Percentiles rank a stretch among this genome's conserved stretches.
Evolutionary conservation across 2,888 invertebrate genomes (phyloP).

Genomic region (Seira musarum): DNA sequence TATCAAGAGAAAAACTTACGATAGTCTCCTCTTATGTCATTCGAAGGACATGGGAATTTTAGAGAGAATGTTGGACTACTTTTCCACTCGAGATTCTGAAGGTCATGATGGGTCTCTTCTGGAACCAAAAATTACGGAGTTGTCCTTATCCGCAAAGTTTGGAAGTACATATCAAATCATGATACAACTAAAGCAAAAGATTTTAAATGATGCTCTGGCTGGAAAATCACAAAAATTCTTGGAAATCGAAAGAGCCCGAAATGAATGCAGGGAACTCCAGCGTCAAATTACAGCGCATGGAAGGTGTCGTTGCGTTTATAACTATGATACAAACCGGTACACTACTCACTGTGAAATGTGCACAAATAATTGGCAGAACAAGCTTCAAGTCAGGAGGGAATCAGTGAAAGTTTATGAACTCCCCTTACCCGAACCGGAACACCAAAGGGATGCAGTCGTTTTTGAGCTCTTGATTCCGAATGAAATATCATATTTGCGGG

Average conservation of each 20-base stretch:
- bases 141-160: no score
- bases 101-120: no score
- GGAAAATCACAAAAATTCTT: neutral
- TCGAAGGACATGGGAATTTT: constrained; percentile 21
- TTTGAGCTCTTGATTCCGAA: constrained; percentile 53
- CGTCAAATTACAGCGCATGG: neutral
- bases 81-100: neutral
- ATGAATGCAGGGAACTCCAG: constrained; percentile 13
- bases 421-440: constrained; percentile 16
- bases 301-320: neutral
- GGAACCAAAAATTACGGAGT: no score
- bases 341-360: constrained; percentile 23
- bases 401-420: constrained; percentile 37
- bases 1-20: constrained; percentile 3
- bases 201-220: neutral
- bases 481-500: constrained; percentile 47
- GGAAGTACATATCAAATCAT: no score
- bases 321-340: no score
- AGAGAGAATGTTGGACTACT: constrained; percentile 27
- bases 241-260: constrained; percentile 2
- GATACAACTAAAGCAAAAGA: constrained; percentile 9
- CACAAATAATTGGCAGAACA: no score
- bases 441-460: constrained; percentile 33
- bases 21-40: constrained; percentile 33
- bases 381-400: neutral